These are phyloP conservation scores for Chaenocephalus aceratus DNA, from an alignment of 2,113 vertebrate genomes.

Conservation along the genomic window DNA sequence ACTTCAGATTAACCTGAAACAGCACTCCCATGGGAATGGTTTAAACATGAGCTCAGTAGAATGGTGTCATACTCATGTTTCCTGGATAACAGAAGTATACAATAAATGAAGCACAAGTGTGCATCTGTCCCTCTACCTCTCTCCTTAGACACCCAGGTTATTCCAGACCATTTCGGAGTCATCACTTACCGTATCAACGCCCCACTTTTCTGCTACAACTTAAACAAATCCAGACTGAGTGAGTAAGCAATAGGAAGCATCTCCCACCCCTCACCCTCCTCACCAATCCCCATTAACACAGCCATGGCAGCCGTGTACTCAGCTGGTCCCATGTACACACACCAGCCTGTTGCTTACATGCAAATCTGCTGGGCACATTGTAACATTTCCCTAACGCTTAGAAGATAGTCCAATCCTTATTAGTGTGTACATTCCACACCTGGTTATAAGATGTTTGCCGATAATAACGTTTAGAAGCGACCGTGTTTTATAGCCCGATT, in stretches of 20 bases:
- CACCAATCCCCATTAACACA: constrained; percentile 26
- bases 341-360: constrained; percentile 42
- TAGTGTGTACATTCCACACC: constrained; percentile 15
- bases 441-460: constrained; percentile 2
- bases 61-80: not conserved
- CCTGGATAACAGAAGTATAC: not conserved
- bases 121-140: not conserved
- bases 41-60: not conserved
- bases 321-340: constrained; percentile 69
- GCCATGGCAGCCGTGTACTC: constrained; percentile 60
- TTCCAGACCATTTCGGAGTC: constrained; percentile 55
- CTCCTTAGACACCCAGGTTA: not conserved
- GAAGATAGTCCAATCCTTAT: constrained; percentile 5
- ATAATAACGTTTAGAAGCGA: not conserved
- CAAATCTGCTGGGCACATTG: constrained; percentile 37
- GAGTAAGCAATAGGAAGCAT: constrained; percentile 24
- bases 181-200: constrained; percentile 51
- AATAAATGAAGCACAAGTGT: not conserved
- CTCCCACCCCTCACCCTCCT: not conserved
- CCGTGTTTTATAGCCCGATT: not conserved
- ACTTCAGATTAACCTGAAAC: not conserved
- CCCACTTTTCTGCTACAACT: constrained; percentile 23
- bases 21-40: not conserved
- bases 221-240: constrained; percentile 64
- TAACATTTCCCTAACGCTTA: constrained; percentile 5